A percentile compares a stretch with the other conserved stretches of the same genome.
Evolutionary conservation across 1,140 invertebrate genomes (phyloP).

Genomic region (Anoplolepis gracilipes): DNA sequence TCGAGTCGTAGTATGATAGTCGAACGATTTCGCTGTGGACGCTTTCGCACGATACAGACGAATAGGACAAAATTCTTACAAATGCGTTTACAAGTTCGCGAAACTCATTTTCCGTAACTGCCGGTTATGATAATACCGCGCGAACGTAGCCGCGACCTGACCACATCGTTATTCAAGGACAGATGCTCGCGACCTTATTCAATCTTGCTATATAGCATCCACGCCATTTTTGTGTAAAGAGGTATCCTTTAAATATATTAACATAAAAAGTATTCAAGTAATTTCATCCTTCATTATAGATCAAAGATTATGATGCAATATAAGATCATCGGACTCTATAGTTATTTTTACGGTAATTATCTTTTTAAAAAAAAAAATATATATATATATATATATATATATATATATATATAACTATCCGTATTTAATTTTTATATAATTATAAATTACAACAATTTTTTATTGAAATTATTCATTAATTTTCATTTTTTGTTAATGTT

Average conservation of each 20-base stretch:
- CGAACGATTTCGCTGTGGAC: slow-evolving; percentile 7
- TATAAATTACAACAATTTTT: background rate
- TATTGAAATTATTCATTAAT: background rate
- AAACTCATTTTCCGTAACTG: slow-evolving; percentile 53
- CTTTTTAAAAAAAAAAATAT: no score
- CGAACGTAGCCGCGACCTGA: slow-evolving; percentile 3
- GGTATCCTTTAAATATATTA: background rate
- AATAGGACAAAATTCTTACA: slow-evolving; percentile 22
- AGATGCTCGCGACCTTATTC: slow-evolving; percentile 4
- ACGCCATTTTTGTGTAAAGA: background rate
- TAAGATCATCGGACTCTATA: background rate
- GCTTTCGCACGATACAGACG: background rate
- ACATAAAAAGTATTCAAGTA: background rate
- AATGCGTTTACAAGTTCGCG: slow-evolving; percentile 44
- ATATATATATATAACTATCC: background rate
- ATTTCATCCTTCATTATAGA: background rate
- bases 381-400: background rate
- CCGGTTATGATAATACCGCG: slow-evolving; percentile 56
- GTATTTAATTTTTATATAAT: background rate
- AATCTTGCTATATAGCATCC: background rate
- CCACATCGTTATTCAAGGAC: slow-evolving; percentile 26
- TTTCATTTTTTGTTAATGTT: no score
- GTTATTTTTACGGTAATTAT: background rate
- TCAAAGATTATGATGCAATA: background rate
- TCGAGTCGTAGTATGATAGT: slow-evolving; percentile 5